Evolutionary conservation across 2,888 invertebrate genomes (phyloP).

Genomic region (Hedychridium roseum): DNA sequence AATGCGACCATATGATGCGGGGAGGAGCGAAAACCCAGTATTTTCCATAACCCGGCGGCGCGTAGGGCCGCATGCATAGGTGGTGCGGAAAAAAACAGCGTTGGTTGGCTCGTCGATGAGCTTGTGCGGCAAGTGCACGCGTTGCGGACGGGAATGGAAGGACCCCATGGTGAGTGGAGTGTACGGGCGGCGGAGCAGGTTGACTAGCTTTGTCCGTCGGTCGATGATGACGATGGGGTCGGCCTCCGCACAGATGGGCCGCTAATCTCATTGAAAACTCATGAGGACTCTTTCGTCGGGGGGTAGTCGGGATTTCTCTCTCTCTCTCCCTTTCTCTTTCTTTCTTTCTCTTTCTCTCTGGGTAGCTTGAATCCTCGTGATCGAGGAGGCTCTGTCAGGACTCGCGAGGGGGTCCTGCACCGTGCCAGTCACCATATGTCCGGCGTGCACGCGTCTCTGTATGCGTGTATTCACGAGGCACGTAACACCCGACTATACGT

Average conservation of each 20-base stretch:
- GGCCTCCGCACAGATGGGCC: slow-evolving; percentile 62
- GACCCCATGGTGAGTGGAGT: slow-evolving; percentile 45
- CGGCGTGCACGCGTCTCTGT: slow-evolving; percentile 59
- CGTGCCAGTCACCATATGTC: slow-evolving; percentile 63
- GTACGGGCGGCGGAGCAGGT: slow-evolving; percentile 55
- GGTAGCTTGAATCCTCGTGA: no score
- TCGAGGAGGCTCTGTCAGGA: slow-evolving; percentile 35
- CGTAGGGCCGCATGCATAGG: slow-evolving; percentile 2
- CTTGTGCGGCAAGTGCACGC: slow-evolving; percentile 48
- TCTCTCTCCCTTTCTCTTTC: slow-evolving; percentile 31
- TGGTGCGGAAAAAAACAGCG: slow-evolving; percentile 1
- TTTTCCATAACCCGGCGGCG: slow-evolving; percentile 19
- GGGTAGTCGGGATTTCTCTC: slow-evolving; percentile 40
- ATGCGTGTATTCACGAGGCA: slow-evolving; percentile 32
- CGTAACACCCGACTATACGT: slow-evolving; percentile 14
- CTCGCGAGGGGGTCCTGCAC: slow-evolving; percentile 51
- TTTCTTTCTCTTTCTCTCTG: slow-evolving; percentile 32
- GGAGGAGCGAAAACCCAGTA: slow-evolving; percentile 47
- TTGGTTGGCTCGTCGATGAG: slow-evolving; percentile 17
- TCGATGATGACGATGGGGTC: slow-evolving; percentile 61
- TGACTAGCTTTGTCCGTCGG: slow-evolving; percentile 60
- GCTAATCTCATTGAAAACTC: slow-evolving; percentile 65
- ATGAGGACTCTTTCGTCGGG: slow-evolving; percentile 59
- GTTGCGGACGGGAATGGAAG: slow-evolving; percentile 33
- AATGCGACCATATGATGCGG: slow-evolving; percentile 55